Conservation (phyloP, 2,113 vertebrate species). For the Tursiops truncatus region DNA sequence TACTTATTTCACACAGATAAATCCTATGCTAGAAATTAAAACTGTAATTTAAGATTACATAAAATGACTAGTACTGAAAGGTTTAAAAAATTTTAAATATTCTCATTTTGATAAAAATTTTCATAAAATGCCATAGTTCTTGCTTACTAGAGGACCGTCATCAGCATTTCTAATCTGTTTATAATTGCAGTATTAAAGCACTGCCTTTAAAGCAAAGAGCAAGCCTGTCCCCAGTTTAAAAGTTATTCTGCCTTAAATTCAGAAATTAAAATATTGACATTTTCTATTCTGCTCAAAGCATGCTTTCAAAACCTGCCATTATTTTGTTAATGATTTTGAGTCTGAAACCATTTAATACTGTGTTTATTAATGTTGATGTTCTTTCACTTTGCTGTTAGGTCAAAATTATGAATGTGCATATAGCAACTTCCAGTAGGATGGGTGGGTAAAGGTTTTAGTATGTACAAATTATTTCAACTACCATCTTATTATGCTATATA, state of each 20-base stretch:
- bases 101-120: slow-evolving; percentile 35
- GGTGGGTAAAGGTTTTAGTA: slow-evolving; percentile 33
- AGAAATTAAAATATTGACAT: slow-evolving; percentile 52
- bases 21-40: slow-evolving; percentile 26
- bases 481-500: slow-evolving; percentile 69
- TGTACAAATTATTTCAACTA: slow-evolving; percentile 48
- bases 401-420: slow-evolving; percentile 29
- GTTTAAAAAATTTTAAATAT: background rate
- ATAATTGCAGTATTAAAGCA: background rate
- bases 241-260: slow-evolving; percentile 1
- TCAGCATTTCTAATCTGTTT: slow-evolving; percentile 10
- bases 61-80: background rate
- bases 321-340: slow-evolving; percentile 78
- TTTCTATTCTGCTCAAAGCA: slow-evolving; percentile 50
- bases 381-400: slow-evolving; percentile 62
- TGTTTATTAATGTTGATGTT: slow-evolving; percentile 71
- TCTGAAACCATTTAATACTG: slow-evolving; percentile 74
- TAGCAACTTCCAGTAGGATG: slow-evolving; percentile 59
- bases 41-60: background rate
- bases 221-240: slow-evolving; percentile 15
- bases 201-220: slow-evolving; percentile 35
- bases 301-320: slow-evolving; percentile 54
- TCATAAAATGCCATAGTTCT: background rate
- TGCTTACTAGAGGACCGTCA: background rate
- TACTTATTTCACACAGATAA: slow-evolving; percentile 2